Conservation (phyloP, 2,797 vertebrate genomes). For the Hoplostethus atlanticus region DNA sequence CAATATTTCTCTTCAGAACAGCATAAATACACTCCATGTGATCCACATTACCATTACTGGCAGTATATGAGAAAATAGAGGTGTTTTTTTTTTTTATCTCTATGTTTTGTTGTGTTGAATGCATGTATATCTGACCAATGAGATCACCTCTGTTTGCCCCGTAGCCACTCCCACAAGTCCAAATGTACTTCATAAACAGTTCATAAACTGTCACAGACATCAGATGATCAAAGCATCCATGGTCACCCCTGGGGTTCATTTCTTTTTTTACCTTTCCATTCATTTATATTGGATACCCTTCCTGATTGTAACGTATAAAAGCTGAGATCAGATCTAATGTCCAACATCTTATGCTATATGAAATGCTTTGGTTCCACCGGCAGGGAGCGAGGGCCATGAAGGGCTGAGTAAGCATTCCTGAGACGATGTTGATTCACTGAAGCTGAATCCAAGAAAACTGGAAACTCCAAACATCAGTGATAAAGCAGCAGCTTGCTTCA, state of each 20-base stretch:
- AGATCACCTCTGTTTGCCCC: too few species aligned
- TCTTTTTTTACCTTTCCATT: not conserved
- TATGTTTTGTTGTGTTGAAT: too few species aligned
- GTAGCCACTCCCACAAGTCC: too few species aligned
- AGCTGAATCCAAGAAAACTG: slow-evolving; percentile 6
- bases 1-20: too few species aligned
- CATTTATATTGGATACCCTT: not conserved
- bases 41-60: too few species aligned
- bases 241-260: not conserved
- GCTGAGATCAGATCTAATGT: not conserved
- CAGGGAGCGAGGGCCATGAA: not conserved
- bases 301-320: not conserved
- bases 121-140: too few species aligned
- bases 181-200: too few species aligned
- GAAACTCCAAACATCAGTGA: not conserved
- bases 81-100: too few species aligned
- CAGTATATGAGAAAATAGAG: too few species aligned
- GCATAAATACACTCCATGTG: too few species aligned
- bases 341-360: not conserved
- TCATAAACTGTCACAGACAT: too few species aligned
- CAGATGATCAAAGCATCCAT: too few species aligned
- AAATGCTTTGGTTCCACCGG: not conserved
- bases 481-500: slow-evolving; percentile 1
- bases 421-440: slow-evolving; percentile 5
- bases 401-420: not conserved